Evolutionary conservation across 2,888 invertebrate species (phyloP).

Genomic region (Melangyna quadrimaculata): DNA sequence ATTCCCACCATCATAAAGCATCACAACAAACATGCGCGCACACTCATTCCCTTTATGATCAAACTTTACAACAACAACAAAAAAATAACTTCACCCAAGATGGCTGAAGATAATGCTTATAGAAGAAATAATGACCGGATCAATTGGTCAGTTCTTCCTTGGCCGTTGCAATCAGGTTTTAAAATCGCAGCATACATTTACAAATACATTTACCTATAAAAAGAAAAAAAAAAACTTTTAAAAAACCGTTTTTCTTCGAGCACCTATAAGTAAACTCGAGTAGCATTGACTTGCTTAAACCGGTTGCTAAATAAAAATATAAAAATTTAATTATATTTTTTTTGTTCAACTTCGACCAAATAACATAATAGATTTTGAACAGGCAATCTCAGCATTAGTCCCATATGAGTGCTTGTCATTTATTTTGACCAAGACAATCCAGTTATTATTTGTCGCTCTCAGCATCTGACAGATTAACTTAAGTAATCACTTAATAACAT

Average conservation of each 20-base stretch:
- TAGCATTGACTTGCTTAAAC: slow-evolving; percentile 26
- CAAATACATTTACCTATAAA: background rate
- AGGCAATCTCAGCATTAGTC: slow-evolving; percentile 52
- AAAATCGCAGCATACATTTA: background rate
- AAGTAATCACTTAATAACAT: slow-evolving; percentile 65
- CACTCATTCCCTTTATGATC: slow-evolving; percentile 31
- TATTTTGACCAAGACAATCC: slow-evolving; percentile 40
- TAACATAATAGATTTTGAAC: slow-evolving; percentile 20
- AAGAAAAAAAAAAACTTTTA: slow-evolving; percentile 11
- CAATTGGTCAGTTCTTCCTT: slow-evolving; percentile 67
- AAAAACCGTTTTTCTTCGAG: background rate
- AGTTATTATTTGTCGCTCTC: slow-evolving; percentile 17
- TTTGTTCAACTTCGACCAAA: slow-evolving; percentile 9
- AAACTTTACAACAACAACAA: background rate
- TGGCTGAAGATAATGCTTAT: background rate
- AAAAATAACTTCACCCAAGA: slow-evolving; percentile 24
- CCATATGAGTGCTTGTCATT: slow-evolving; percentile 52
- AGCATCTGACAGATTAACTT: slow-evolving; percentile 45
- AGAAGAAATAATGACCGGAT: slow-evolving; percentile 61
- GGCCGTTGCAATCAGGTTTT: slow-evolving; percentile 50
- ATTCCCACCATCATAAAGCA: slow-evolving; percentile 49
- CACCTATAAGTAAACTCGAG: background rate
- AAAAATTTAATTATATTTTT: slow-evolving; percentile 40
- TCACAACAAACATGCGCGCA: slow-evolving; percentile 16
- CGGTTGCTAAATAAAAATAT: slow-evolving; percentile 29